Evolutionary conservation across 1,140 invertebrate genomes (phyloP), one percentile per base, ranked within the genome.

Genomic region (Heterodera schachtii): DNA sequence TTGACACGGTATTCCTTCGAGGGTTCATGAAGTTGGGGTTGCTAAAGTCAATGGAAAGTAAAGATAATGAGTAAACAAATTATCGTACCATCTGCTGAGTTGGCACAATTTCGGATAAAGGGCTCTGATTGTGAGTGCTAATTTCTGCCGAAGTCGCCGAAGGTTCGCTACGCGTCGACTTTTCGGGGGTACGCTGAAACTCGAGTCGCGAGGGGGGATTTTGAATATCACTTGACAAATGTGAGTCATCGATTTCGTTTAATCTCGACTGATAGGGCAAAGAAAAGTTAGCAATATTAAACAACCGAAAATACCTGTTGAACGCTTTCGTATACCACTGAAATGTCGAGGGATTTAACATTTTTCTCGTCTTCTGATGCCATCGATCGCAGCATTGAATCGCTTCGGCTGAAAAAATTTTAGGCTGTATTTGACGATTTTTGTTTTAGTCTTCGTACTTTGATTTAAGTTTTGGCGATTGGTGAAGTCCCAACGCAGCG

Each of bases 331-430:
- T 64, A 78, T 11, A 78, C 77, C 19, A 78, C 64, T 47, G 77
- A 78, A 52, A 78, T 78, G 70, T 78, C 77, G 21, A 78, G 66
- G 13, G 77, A 78, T 69, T 78, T 78, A 11, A 78, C 70, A 52
- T 64, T 78, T 69, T 78, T 78, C 31, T 78, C 77, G 21, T 78
- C 77, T 6, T 78, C 64, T 43, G 44, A 19, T 57, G 43, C 43
- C n/a, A 69, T 46, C 21, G 77, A 66, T 69, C 44, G 46, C 66
- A 78, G 8, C 5, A 78, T 41, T 16, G 77, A 78, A 69, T 70
- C 70, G 1, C 70, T 47, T 21, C 77, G 69, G 31, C 16, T 57
- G 47, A 75, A 41, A 21, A 21, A 6, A 16, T 66, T 16, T 69
- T 6, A 67, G 60, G 44, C n/a, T 64, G 21, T 66, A 78, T 47